Evolutionary conservation across 2,797 vertebrate genomes (phyloP), one percentile per base, ranked within the genome.

Genomic region (Eospalax fontanierii): DNA sequence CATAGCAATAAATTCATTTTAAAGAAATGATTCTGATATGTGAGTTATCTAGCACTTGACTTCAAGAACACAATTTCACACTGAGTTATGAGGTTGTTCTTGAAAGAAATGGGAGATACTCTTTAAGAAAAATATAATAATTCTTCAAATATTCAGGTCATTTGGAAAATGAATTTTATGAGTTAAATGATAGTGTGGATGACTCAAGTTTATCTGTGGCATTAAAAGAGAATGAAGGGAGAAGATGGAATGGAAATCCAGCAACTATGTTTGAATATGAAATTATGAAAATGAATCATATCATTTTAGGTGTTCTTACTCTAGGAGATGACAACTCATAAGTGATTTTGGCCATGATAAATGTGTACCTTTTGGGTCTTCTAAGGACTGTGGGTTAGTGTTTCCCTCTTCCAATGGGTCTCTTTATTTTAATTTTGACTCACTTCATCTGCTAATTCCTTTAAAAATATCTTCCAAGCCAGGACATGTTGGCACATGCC

Each of bases 121-220:
- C 33, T 30, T 65, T 71, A 70, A 50, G 46, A 50, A 50, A 50
- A 50, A 50, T 50, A 50, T 50, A n/a, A 21, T 50, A 66, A 78
- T 78, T 82, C 43, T 78, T 87, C 35, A 94, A 50, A 87, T 87
- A 83, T 30, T 61, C 35, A 82, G 78, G 63, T 70, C 4, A 87
- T 15, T 57, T 82, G 33, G 35, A 92, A 89, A 30, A 81, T 90
- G 15, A 82, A 16, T 78, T 83, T 82, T 40, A 79, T 90, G 11
- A 82, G 21, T 87, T 40, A 79, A 65, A 87, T 76, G 74, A 78
- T 87, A 76, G 76, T 92, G 8, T 76, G 54, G 43, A 57, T 50
- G 43, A 33, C 26, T 65, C 9, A 74, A 75, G 38, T 80, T 79
- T 79, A 73, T 63, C n/a, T 81, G 78, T 33, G 43, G 46, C 43